Percentiles rank a stretch among this genome's conserved stretches.
These are phyloP conservation scores for Craniophora ligustri DNA, from an alignment of 2,888 invertebrate genomes.

Conservation along the genomic window DNA sequence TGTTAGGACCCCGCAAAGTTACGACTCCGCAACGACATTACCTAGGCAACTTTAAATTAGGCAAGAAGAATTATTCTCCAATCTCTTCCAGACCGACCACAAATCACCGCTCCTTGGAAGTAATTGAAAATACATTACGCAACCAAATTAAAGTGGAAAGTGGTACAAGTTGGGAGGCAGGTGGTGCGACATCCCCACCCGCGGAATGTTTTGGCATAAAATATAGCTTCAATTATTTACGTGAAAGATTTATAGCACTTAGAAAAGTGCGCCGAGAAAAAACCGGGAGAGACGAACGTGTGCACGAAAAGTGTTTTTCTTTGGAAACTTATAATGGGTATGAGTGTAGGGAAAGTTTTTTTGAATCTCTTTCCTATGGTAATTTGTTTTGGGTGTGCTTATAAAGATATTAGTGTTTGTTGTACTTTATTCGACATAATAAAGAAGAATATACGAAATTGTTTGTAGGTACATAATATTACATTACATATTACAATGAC, in stretches of 20 bases:
- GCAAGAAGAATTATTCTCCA: constrained; percentile 80
- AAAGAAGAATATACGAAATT: constrained; percentile 12
- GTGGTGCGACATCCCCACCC: constrained; percentile 84
- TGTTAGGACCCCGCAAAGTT: constrained; percentile 34
- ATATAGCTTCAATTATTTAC: constrained; percentile 90
- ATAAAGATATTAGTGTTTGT: constrained; percentile 78
- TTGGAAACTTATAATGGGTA: constrained; percentile 88
- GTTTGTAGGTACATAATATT: not conserved
- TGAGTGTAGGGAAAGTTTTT: constrained; percentile 85
- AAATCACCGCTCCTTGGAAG: constrained; percentile 86
- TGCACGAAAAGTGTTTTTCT: constrained; percentile 89
- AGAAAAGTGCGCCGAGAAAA: constrained; percentile 88
- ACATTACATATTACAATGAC: no score
- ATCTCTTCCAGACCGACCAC: constrained; percentile 82
- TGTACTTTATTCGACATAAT: constrained; percentile 60
- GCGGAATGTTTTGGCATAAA: constrained; percentile 89
- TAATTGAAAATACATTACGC: constrained; percentile 89
- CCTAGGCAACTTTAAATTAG: constrained; percentile 79
- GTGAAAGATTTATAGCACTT: constrained; percentile 88
- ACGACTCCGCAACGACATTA: constrained; percentile 36
- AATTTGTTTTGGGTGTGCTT: constrained; percentile 87
- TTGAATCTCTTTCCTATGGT: constrained; percentile 87
- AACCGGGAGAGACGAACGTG: constrained; percentile 84
- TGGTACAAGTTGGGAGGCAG: constrained; percentile 87
- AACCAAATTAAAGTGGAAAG: constrained; percentile 88